Evolutionary conservation across 2,113 vertebrate genomes (phyloP).

Genomic region (Panthera tigris): DNA sequence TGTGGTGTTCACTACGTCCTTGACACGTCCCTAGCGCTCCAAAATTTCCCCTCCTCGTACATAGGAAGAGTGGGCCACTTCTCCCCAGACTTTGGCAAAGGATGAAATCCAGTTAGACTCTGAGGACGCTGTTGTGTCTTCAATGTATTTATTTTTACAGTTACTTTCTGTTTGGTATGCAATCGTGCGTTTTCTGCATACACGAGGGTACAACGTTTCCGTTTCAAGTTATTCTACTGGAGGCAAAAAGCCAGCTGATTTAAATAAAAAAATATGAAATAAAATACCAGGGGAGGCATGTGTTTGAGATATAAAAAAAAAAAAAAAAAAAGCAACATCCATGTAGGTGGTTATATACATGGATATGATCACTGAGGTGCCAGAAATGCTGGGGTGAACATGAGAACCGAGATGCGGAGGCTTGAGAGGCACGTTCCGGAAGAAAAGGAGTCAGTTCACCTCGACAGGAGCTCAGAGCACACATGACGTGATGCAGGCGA

Average conservation of each 20-base stretch:
- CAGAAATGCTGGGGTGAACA: neutral
- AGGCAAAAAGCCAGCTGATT: neutral
- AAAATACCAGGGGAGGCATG: neutral
- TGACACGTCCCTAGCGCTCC: neutral
- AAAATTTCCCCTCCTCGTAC: neutral
- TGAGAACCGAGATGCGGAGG: neutral
- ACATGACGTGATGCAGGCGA: rapidly evolving
- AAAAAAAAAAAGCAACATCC: neutral
- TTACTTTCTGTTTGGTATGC: neutral
- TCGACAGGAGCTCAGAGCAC: neutral
- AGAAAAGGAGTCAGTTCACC: neutral
- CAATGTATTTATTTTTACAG: neutral
- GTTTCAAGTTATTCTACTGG: neutral
- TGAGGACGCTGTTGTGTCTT: neutral
- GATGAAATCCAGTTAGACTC: neutral
- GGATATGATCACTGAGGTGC: neutral
- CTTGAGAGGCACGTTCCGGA: rapidly evolving
- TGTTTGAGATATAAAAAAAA: neutral
- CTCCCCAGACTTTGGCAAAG: neutral
- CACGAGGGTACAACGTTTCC: neutral
- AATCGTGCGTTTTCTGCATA: neutral
- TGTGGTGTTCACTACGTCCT: neutral
- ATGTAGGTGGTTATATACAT: rapidly evolving
- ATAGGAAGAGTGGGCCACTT: neutral
- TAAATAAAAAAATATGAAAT: neutral